Evolutionary conservation across 1,140 invertebrate species (phyloP).

Genomic region (Psilanteris sp.): DNA sequence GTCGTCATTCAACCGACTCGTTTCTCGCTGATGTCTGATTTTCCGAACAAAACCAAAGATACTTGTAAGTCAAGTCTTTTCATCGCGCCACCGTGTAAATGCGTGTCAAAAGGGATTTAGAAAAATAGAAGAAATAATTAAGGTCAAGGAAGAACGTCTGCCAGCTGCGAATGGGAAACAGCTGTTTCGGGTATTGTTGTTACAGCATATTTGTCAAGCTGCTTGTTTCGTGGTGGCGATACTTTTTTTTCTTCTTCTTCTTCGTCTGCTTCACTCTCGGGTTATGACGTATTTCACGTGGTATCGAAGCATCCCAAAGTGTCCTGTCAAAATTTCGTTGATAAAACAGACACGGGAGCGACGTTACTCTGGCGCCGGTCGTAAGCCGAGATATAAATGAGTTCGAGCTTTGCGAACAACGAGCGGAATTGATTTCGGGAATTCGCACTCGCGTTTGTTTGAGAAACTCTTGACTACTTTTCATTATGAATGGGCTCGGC

Average conservation of each 20-base stretch:
- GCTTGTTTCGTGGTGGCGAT: conserved; percentile 3
- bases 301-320: conserved; percentile 10
- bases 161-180: conserved; percentile 41
- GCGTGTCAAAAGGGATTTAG: conserved; percentile 1
- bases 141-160: conserved; percentile 24
- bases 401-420: not conserved
- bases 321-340: conserved; percentile 14
- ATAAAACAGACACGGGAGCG: conserved; percentile 4
- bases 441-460: not conserved
- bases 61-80: too few species aligned
- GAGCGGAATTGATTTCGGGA: conserved; percentile 1
- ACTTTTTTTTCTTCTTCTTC: too few species aligned
- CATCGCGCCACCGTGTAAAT: too few species aligned
- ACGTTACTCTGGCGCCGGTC: conserved; percentile 16
- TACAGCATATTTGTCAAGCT: not conserved
- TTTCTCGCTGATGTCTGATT: not conserved
- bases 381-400: conserved; percentile 8
- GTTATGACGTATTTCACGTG: conserved; percentile 10
- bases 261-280: too few species aligned
- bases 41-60: too few species aligned
- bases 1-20: too few species aligned
- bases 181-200: conserved; percentile 27
- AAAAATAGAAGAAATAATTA: conserved; percentile 21
- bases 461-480: not conserved
- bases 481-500: not conserved